Evolutionary conservation across 1,140 invertebrate genomes (phyloP).

Genomic region (Patella vulgata): DNA sequence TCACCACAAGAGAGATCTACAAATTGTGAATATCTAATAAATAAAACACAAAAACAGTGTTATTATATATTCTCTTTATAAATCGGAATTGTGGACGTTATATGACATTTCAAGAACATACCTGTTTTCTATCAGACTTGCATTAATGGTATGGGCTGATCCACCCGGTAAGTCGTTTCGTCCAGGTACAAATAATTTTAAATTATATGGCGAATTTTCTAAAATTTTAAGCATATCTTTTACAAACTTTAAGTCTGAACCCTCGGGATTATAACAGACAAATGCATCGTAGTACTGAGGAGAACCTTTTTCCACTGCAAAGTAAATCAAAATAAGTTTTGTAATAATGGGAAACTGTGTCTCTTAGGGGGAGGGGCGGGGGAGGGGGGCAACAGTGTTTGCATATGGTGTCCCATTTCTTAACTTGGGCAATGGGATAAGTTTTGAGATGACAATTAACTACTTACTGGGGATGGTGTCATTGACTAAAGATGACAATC

Average conservation of each 20-base stretch:
- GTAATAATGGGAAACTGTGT: background rate
- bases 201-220: constrained; percentile 46
- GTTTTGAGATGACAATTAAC: no score
- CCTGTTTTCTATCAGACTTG: constrained; percentile 63
- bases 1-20: no score
- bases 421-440: no score
- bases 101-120: no score
- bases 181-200: constrained; percentile 61
- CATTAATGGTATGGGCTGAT: constrained; percentile 52
- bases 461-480: no score
- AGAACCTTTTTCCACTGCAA: constrained; percentile 29
- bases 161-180: constrained; percentile 61
- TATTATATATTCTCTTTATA: no score
- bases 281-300: constrained; percentile 63
- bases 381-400: no score
- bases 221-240: constrained; percentile 54
- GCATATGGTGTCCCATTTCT: no score
- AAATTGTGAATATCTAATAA: constrained; percentile 1
- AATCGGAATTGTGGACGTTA: no score
- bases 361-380: no score
- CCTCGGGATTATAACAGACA: constrained; percentile 61
- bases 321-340: constrained; percentile 2
- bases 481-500: no score
- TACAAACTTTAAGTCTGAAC: constrained; percentile 60
- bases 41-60: background rate